Conservation (phyloP, 2,888 invertebrate genomes). For the Yponomeuta sedellus region DNA sequence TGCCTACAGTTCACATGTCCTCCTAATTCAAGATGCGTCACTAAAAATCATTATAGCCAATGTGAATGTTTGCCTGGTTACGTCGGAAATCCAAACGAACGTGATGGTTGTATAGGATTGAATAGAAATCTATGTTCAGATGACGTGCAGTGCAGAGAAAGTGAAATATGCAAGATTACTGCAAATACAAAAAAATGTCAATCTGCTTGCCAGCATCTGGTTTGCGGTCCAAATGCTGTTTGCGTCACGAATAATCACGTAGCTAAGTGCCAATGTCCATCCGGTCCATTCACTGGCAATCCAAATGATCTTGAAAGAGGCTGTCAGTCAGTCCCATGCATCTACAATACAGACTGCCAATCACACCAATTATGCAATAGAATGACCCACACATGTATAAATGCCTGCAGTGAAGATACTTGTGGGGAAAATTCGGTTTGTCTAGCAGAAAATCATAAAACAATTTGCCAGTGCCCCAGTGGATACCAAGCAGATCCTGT, state of each 20-base stretch:
- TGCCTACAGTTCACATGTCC: slow-evolving; percentile 91
- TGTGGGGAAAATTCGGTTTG: slow-evolving; percentile 94
- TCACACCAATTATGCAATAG: slow-evolving; percentile 88
- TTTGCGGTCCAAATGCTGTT: slow-evolving; percentile 90
- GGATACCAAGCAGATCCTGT: slow-evolving; percentile 88
- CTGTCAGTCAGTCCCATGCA: slow-evolving; percentile 88
- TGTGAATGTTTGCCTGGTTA: slow-evolving; percentile 91
- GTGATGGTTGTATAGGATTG: slow-evolving; percentile 87
- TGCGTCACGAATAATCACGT: slow-evolving; percentile 94
- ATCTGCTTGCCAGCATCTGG: slow-evolving; percentile 84
- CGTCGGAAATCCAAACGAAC: slow-evolving; percentile 92
- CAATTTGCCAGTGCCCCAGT: slow-evolving; percentile 90
- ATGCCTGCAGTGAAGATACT: slow-evolving; percentile 87
- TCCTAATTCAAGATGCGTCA: slow-evolving; percentile 87
- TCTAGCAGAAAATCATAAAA: slow-evolving; percentile 88
- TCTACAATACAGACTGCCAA: slow-evolving; percentile 90
- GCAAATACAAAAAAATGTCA: slow-evolving; percentile 81
- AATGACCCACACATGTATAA: slow-evolving; percentile 86
- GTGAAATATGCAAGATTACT: slow-evolving; percentile 83
- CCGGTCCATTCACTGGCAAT: slow-evolving; percentile 90
- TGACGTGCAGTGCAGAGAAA: slow-evolving; percentile 89
- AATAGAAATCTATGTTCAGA: slow-evolving; percentile 85
- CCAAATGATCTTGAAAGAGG: slow-evolving; percentile 85
- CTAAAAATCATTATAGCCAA: slow-evolving; percentile 82
- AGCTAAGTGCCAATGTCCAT: slow-evolving; percentile 92